Base-by-base conservation (phyloP, 1,140 invertebrate genomes). In the Drosophila lini region DNA sequence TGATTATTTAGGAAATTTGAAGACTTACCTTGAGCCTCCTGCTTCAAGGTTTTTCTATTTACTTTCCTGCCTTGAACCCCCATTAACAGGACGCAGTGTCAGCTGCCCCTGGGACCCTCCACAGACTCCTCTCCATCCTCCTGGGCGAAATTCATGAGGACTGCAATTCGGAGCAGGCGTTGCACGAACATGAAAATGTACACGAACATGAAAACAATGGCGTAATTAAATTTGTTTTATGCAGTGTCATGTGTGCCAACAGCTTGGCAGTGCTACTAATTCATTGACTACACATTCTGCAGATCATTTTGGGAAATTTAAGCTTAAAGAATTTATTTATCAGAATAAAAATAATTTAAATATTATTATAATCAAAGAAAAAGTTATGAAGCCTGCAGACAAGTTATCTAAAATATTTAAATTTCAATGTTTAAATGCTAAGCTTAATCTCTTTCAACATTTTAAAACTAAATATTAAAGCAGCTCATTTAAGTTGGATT, bases 151-250 rank as follows among this genome's bases (percentile, higher is more conserved):
- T 59, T 41, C 42, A 44, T 47, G 58, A 62, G 58, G 45, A 70
- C 78, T 70, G 55, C 41, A 55, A 64, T 80, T 75, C 41, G 40
- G 42, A 74, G 44, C 81, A 85, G 81, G 67, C 81, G 74, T 63
- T 78, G 47, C 74, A 76, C 28, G 55, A 57, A 77, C 62, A 78
- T 70, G 70, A 40, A 81, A 56, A 81, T 68, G 32, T 75, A 75
- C 73, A 75, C 61, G 71, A 41, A 79, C 70, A 81, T 81, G 71
- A 67, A 73, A 70, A 68, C 74, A 77, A 73, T 71, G 63, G 38
- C 58, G 70, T 67, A 76, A 84, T 83, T 80, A 80, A 80, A 56
- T 53, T 56, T 79, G 44, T 64, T 83, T 74, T 73, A 81, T 81
- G 60, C 22, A 77, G 79, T 81, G 31, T 65, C 48, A 55, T 53